Conservation (phyloP, 2,113 vertebrate genomes). For the Plecturocebus donacophilus region DNA sequence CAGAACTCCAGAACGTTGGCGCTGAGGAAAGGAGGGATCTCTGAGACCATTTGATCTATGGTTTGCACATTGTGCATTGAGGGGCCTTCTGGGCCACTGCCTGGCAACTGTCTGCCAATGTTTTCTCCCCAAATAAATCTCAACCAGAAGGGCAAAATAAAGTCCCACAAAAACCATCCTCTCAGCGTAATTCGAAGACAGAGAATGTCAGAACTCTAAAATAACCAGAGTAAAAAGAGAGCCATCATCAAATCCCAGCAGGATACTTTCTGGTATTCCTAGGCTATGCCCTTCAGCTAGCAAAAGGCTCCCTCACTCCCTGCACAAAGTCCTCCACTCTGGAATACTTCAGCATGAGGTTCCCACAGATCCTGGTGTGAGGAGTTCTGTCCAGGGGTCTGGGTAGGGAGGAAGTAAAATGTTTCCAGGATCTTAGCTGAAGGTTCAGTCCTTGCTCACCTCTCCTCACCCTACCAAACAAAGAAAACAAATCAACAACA, state of each 20-base stretch:
- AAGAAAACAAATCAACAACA: not conserved
- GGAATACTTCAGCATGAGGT: not conserved
- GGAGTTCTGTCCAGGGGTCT: not conserved
- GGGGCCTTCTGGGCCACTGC: not conserved
- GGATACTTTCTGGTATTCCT: fast-evolving
- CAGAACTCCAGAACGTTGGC: not conserved
- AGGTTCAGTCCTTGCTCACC: not conserved
- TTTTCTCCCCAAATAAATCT: conserved; percentile 18
- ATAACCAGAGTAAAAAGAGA: not conserved
- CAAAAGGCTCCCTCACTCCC: not conserved
- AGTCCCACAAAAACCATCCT: not conserved
- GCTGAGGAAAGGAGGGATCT: not conserved
- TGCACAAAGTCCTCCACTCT: fast-evolving
- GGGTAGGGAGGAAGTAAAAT: not conserved
- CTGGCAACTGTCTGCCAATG: not conserved
- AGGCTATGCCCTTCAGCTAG: not conserved
- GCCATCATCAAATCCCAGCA: not conserved
- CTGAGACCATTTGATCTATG: not conserved
- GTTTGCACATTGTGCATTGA: not conserved
- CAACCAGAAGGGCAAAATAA: not conserved
- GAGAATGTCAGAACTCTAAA: not conserved
- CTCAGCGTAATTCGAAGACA: not conserved
- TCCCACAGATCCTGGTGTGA: not conserved
- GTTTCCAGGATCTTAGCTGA: not conserved
- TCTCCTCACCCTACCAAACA: not conserved